Evolutionary conservation across 2,888 invertebrate genomes (phyloP).

Genomic region (Lasioglossum lativentre): DNA sequence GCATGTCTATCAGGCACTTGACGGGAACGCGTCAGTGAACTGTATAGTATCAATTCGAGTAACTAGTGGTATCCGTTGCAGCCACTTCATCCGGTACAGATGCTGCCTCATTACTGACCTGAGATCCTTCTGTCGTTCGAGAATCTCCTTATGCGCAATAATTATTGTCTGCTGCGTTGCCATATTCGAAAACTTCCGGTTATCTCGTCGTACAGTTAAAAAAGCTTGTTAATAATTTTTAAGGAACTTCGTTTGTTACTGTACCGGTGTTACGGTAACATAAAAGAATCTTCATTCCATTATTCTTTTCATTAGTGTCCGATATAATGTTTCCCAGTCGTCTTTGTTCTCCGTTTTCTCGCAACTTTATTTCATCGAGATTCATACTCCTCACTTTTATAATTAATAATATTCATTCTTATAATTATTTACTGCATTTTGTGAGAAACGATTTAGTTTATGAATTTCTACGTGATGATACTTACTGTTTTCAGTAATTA

Average conservation of each 20-base stretch:
- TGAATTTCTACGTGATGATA: background rate
- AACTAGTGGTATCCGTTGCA: slow-evolving; percentile 48
- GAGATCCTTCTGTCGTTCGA: background rate
- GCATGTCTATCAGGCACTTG: slow-evolving; percentile 52
- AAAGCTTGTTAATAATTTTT: background rate
- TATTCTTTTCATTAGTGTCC: background rate
- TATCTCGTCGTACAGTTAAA: background rate
- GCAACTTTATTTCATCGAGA: background rate
- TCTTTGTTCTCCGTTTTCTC: background rate
- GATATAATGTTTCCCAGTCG: background rate
- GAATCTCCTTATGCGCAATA: slow-evolving; percentile 18
- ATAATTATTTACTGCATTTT: background rate
- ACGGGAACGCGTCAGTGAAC: slow-evolving; percentile 39
- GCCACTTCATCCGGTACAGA: slow-evolving; percentile 20
- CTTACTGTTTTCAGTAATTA: background rate
- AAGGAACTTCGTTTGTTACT: background rate
- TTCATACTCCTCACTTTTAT: background rate
- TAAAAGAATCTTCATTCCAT: background rate
- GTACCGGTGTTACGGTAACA: background rate
- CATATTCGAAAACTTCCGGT: background rate
- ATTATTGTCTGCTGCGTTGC: background rate
- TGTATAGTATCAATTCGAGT: slow-evolving; percentile 42
- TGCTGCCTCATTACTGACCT: background rate
- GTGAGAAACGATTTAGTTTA: background rate
- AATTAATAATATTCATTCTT: background rate